Evolutionary conservation across 2,113 vertebrate species (phyloP).

Genomic region (Sminthopsis crassicaudata): DNA sequence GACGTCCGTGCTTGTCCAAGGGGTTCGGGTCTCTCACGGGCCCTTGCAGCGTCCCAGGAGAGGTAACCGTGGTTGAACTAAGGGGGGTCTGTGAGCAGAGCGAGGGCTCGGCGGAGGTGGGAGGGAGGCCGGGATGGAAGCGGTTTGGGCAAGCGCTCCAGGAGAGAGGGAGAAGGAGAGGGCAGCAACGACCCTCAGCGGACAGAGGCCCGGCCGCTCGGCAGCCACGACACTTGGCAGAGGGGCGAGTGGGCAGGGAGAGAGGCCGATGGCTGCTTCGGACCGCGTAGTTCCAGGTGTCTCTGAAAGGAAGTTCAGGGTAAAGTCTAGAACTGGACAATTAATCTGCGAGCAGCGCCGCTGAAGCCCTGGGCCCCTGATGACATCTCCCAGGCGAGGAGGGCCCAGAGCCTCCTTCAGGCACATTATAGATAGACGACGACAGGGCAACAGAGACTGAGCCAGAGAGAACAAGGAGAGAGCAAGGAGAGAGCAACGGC

Average conservation of each 20-base stretch:
- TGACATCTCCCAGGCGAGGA: background rate
- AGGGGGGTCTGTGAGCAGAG: too few relatives aligned
- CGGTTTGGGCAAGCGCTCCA: background rate
- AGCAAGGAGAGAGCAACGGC: background rate
- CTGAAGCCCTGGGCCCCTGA: background rate
- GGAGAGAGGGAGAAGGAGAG: too few relatives aligned
- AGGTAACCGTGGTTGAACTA: background rate
- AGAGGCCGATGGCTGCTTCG: background rate
- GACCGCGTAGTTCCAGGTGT: background rate
- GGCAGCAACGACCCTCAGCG: too few relatives aligned
- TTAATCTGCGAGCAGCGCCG: background rate
- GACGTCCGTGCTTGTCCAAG: too few relatives aligned
- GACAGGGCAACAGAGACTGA: background rate
- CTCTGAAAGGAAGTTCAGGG: background rate
- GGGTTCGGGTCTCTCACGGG: too few relatives aligned
- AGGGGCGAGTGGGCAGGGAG: background rate
- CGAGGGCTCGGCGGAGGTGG: fast-evolving
- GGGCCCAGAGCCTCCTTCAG: background rate
- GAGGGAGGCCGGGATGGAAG: too few relatives aligned
- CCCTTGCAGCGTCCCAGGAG: background rate
- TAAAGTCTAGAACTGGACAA: background rate
- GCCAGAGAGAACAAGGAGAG: background rate
- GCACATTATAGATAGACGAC: too few relatives aligned
- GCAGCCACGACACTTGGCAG: background rate
- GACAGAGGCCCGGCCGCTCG: too few relatives aligned